These are phyloP conservation scores for Catagonus wagneri DNA, from an alignment of 2,113 vertebrate species.

Conservation along the genomic window DNA sequence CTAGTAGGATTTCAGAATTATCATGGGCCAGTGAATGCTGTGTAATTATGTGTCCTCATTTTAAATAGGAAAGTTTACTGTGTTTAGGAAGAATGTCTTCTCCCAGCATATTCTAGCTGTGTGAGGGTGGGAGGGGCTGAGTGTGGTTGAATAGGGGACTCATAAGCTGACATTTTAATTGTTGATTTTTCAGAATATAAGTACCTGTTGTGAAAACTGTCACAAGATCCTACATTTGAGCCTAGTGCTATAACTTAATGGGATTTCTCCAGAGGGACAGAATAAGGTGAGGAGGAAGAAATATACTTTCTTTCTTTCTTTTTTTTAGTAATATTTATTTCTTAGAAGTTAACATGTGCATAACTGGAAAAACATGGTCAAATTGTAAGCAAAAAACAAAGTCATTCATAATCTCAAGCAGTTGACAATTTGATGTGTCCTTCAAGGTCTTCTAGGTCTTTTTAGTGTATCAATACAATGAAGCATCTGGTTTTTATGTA, in stretches of 20 bases:
- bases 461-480: no score
- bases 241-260: neutral
- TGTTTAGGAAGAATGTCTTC: accelerated
- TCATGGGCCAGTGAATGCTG: neutral
- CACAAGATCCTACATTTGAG: neutral
- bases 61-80: neutral
- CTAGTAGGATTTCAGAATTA: neutral
- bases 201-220: neutral
- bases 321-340: no score
- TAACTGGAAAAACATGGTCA: no score
- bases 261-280: neutral
- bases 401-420: no score
- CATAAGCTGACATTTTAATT: neutral
- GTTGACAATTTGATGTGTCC: no score
- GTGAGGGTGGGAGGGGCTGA: neutral
- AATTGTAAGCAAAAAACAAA: no score
- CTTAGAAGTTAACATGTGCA: no score
- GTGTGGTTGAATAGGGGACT: neutral
- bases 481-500: no score
- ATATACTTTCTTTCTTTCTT: no score
- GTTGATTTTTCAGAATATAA: neutral
- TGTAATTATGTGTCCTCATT: neutral
- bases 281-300: neutral
- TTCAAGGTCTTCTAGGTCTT: no score
- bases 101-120: neutral